Percentiles rank a stretch among this genome's conserved stretches.
These are phyloP conservation scores for Marcusenius ussheri DNA, from an alignment of 2,113 vertebrate species.

Conservation along the genomic window DNA sequence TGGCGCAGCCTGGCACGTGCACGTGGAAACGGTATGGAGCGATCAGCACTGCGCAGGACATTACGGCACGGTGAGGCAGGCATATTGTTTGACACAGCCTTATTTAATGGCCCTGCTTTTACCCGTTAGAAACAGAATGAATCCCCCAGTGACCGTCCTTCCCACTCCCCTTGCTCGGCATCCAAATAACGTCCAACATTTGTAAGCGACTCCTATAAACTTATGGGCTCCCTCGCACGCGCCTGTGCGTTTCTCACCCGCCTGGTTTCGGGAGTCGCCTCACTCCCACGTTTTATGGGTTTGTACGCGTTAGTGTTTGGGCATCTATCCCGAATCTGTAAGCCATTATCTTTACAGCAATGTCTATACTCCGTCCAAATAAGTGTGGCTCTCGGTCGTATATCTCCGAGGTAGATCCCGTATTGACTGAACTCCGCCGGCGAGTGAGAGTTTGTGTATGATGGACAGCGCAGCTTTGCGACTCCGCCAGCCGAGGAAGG, in stretches of 20 bases:
- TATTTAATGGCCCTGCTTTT: neutral
- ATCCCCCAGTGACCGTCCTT: neutral
- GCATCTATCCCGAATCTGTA: neutral
- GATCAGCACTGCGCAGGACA: neutral
- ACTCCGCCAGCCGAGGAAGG: neutral
- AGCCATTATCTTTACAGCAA: neutral
- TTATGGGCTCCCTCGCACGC: neutral
- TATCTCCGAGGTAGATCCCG: neutral
- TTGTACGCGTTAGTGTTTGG: neutral
- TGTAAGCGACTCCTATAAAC: neutral
- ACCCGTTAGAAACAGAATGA: neutral
- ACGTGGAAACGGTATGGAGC: neutral
- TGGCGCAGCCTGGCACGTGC: neutral
- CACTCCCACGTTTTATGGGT: neutral
- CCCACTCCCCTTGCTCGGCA: neutral
- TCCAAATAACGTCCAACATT: neutral
- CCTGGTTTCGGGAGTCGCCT: neutral
- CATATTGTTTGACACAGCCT: neutral
- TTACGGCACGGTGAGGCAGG: neutral
- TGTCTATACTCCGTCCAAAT: conserved; percentile 1
- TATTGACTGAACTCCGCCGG: neutral
- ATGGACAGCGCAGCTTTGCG: neutral
- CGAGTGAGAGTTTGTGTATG: neutral
- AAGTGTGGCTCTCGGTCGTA: neutral
- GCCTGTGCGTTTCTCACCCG: neutral